Evolutionary conservation across 2,797 vertebrate genomes (phyloP).

Genomic region (Poeciliopsis infans): DNA sequence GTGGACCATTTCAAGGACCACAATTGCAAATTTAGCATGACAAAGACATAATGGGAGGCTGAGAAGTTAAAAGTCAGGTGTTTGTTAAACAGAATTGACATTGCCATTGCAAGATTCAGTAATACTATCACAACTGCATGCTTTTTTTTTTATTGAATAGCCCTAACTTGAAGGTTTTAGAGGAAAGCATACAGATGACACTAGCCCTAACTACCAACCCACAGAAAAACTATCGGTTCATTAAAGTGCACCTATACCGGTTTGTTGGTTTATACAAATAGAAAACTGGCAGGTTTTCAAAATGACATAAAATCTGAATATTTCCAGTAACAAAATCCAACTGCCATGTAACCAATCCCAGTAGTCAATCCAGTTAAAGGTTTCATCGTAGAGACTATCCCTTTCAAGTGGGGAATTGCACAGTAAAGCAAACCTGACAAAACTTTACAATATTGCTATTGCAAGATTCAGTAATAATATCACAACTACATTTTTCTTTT

Average conservation of each 20-base stretch:
- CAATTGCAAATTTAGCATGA: background rate
- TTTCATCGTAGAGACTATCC: too few relatives aligned
- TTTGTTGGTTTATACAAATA: background rate
- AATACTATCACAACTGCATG: background rate
- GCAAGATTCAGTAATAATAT: background rate
- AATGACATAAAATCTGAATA: background rate
- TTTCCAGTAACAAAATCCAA: background rate
- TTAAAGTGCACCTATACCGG: background rate
- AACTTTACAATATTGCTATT: background rate
- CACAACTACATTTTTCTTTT: background rate
- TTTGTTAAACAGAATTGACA: background rate
- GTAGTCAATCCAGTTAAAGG: too few relatives aligned
- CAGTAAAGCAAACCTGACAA: too few relatives aligned
- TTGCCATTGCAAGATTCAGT: background rate
- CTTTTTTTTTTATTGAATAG: background rate
- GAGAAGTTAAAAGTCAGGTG: background rate
- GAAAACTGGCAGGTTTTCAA: background rate
- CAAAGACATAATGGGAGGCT: background rate
- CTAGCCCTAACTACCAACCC: background rate
- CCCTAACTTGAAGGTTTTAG: background rate
- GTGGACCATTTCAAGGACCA: background rate
- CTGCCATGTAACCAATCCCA: too few relatives aligned
- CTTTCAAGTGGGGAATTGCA: too few relatives aligned
- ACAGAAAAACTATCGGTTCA: background rate
- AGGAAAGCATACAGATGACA: background rate